Percentiles rank a stretch among this genome's conserved stretches.
Evolutionary conservation across 1,140 invertebrate genomes (phyloP).

Genomic region (Hyles vespertilio): DNA sequence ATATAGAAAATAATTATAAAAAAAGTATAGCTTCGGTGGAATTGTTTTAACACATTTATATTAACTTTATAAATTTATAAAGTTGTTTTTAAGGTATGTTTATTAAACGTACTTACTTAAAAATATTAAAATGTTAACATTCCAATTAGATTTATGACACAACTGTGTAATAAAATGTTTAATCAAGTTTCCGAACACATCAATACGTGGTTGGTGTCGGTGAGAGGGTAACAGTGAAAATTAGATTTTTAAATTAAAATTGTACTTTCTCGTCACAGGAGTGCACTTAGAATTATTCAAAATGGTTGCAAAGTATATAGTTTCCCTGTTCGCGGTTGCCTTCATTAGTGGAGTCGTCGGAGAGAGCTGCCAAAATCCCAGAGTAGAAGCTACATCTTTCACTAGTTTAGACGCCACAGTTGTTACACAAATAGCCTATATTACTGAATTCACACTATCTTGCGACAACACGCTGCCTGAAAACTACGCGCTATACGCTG

Average conservation of each 20-base stretch:
- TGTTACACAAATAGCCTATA: constrained; percentile 88
- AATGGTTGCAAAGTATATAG: constrained; percentile 62
- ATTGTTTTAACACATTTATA: not conserved
- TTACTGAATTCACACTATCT: constrained; percentile 84
- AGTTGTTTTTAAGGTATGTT: too few species aligned
- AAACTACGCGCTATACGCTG: constrained; percentile 87
- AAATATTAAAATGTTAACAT: not conserved
- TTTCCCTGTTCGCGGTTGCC: constrained; percentile 40
- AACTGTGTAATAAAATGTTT: not conserved
- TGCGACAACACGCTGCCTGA: constrained; percentile 80
- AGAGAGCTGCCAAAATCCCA: constrained; percentile 77
- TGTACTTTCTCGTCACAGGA: constrained; percentile 29
- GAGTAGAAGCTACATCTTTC: constrained; percentile 83
- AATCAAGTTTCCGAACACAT: constrained; percentile 18
- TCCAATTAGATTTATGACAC: not conserved
- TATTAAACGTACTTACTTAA: not conserved
- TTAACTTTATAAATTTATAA: not conserved
- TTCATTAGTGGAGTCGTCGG: constrained; percentile 34
- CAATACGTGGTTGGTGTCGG: constrained; percentile 26
- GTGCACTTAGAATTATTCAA: constrained; percentile 37
- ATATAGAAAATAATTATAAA: not conserved
- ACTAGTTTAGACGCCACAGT: constrained; percentile 94
- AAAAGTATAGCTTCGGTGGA: not conserved
- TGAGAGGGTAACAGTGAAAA: constrained; percentile 8
- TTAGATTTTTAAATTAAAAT: constrained; percentile 22